These are phyloP conservation scores for Notechis scutatus DNA, from an alignment of 2,113 vertebrate genomes.

Conservation along the genomic window DNA sequence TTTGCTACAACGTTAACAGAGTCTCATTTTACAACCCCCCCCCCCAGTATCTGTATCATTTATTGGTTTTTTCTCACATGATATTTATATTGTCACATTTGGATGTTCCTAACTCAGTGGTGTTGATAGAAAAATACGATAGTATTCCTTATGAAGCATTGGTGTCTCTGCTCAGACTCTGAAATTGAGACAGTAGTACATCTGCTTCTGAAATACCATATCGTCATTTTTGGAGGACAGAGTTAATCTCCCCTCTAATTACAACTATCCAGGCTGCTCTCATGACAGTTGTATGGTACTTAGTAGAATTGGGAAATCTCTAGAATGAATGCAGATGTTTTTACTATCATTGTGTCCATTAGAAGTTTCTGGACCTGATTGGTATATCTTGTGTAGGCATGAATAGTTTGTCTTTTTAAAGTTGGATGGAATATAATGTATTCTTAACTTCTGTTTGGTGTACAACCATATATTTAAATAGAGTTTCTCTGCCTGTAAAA, in stretches of 20 bases:
- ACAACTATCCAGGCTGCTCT: no score
- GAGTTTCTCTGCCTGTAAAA: not conserved
- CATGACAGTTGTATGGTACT: not conserved
- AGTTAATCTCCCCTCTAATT: not conserved
- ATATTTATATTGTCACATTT: not conserved
- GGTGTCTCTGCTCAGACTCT: not conserved
- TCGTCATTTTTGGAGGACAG: not conserved
- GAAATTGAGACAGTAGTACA: not conserved
- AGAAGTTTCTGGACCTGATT: not conserved
- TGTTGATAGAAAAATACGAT: not conserved
- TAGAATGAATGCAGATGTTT: not conserved
- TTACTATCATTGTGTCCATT: not conserved
- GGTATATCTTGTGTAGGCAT: not conserved
- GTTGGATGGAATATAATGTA: not conserved
- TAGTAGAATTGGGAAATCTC: not conserved
- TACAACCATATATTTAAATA: not conserved
- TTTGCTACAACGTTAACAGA: not conserved
- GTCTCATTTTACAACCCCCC: not conserved
- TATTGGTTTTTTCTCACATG: not conserved
- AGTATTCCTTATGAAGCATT: not conserved
- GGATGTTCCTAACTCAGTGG: not conserved
- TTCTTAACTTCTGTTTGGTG: not conserved
- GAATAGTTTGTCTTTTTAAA: not conserved
- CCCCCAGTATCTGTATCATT: not conserved
- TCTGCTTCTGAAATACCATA: not conserved